Percentiles rank a stretch among this genome's conserved stretches.
Conservation (phyloP, 2,888 invertebrate genomes). For the Pseudococcus viburni region DNA sequence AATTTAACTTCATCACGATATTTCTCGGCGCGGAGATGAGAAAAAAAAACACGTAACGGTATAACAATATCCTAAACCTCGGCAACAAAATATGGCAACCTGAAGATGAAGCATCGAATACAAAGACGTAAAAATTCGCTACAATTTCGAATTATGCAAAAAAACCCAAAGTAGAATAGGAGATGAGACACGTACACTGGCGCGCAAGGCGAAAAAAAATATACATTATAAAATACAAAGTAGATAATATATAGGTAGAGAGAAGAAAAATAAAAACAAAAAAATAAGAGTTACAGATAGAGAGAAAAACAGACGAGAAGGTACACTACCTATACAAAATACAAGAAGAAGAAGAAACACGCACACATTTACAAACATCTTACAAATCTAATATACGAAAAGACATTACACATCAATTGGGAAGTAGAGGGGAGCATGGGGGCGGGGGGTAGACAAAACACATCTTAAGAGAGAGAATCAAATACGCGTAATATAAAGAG, state of each 20-base stretch:
- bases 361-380: not conserved
- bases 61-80: not conserved
- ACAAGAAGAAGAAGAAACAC: not conserved
- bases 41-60: not conserved
- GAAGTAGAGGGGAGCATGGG: not conserved
- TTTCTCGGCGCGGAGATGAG: not conserved
- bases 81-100: conserved; percentile 14
- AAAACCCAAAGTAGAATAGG: not conserved
- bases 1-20: not conserved
- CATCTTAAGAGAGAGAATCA: conserved; percentile 3
- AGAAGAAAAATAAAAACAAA: not conserved
- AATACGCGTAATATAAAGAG: conserved; percentile 6
- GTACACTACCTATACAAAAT: conserved; percentile 12
- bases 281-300: not conserved
- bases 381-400: not conserved
- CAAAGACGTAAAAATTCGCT: not conserved
- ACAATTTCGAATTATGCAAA: not conserved
- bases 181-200: not conserved
- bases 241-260: not conserved
- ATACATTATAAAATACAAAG: not conserved
- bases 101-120: not conserved
- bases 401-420: not conserved
- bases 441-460: not conserved
- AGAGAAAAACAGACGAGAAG: not conserved
- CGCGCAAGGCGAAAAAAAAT: not conserved